Base-by-base conservation (phyloP, 1,140 invertebrate genomes). In the Achatina immaculata region DNA sequence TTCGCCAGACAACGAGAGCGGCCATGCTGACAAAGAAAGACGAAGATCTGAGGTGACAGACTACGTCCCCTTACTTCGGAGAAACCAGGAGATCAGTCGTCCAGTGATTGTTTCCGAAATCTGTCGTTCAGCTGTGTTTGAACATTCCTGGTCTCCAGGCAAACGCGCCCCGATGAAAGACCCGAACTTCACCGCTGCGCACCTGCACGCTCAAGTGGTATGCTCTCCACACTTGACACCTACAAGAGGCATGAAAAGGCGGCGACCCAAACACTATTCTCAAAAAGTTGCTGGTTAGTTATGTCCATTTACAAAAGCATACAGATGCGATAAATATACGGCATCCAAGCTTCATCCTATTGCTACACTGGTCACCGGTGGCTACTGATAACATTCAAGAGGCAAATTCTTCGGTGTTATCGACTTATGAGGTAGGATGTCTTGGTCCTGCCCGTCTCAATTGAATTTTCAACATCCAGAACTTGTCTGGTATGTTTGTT, bases 171-270 rank as follows among this genome's bases (percentile, higher is more conserved):
- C n/a, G 16, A 31, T 62, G 58, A 62, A 62, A 62, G 28, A 28
- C 28, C 4, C 31, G 16, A 62, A 28, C 31, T 28, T 62, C 58
- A 62, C 58, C 58, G 6, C 28, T 31, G 58, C 28, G 31, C 58
- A 62, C 58, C 58, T 62, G 58, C 58, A 62, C 31, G 31, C 31
- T 62, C n/a, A 62, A 62, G 58, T 62, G n/a, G 58, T 62, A 6
- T 62, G 58, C n/a, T 62, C 58, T 62, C 58, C 28, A 62, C 31
- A 62, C 58, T 62, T 62, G 58, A 62, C 58, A 28, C 31, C 58
- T 62, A 62, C 58, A 62, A 62, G 58, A 62, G 58, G 58, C 31
- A 31, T 31, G 58, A 31, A 62, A 62, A 9, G 21, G 58, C 21
- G 2, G 58, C 4, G 19, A 31, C 28, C 58, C 28, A 6, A 21